phyloP scores from a whole-genome alignment of 2,797 vertebrate species.

The Propithecus deckenii region DNA sequence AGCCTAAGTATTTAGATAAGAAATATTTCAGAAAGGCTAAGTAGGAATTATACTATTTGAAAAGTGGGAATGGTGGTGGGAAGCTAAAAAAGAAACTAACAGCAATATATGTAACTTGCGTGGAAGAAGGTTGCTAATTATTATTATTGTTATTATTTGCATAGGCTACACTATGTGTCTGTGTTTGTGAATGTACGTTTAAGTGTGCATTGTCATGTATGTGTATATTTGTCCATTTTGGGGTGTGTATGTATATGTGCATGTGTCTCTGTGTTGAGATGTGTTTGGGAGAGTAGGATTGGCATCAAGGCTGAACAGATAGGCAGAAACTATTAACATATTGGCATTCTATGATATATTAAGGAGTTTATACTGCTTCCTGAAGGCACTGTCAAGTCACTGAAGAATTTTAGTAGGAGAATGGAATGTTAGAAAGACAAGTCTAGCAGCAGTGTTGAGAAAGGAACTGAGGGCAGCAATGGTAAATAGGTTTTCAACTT shows the following conservation, averaged over 20 bases:
- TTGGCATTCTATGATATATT: neutral
- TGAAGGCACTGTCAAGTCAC: conserved; percentile 15
- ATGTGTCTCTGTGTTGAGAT: neutral
- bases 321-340: neutral
- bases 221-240: neutral
- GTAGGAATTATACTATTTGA: neutral
- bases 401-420: neutral
- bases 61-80: neutral
- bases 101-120: neutral
- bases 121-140: neutral
- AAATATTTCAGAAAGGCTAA: neutral
- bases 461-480: neutral
- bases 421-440: neutral
- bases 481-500: conserved; percentile 55
- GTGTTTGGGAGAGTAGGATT: neutral
- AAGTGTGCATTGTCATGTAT: neutral
- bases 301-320: neutral
- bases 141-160: neutral
- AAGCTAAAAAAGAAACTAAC: neutral
- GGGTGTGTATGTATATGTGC: neutral
- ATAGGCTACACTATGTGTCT: neutral
- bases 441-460: conserved; percentile 4
- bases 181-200: neutral
- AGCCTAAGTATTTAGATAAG: neutral
- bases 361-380: neutral